A percentile compares a stretch with the other conserved stretches of the same genome.
These are phyloP conservation scores for Epinotia ramella DNA, from an alignment of 2,888 invertebrate genomes.

Conservation along the genomic window DNA sequence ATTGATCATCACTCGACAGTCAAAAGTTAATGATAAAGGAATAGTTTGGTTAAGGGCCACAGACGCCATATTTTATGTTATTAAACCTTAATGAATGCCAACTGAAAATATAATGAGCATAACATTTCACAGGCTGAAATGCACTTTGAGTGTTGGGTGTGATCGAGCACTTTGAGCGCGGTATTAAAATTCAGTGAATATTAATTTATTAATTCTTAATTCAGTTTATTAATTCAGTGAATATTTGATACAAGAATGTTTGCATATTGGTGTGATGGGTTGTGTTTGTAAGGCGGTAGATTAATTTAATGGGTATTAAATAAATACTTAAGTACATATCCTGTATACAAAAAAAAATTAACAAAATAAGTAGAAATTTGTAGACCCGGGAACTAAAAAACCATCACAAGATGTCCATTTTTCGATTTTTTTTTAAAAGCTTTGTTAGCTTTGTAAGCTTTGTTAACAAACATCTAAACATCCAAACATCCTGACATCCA, in stretches of 20 bases:
- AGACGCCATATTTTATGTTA: conserved; percentile 14
- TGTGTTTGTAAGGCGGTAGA: background rate
- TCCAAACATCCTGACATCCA: too few relatives aligned
- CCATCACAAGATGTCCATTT: too few relatives aligned
- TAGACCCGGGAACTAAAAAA: too few relatives aligned
- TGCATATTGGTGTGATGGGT: background rate
- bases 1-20: background rate
- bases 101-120: conserved; percentile 35
- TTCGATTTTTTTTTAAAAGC: too few relatives aligned
- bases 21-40: background rate
- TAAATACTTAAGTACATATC: too few relatives aligned
- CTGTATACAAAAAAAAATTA: too few relatives aligned
- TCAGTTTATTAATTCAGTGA: conserved; percentile 22
- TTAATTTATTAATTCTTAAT: background rate
- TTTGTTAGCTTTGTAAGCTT: too few relatives aligned
- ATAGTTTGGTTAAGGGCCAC: background rate
- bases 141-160: background rate
- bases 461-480: too few relatives aligned
- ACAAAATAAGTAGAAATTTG: too few relatives aligned
- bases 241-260: conserved; percentile 24
- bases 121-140: conserved; percentile 5
- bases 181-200: conserved; percentile 36
- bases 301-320: too few relatives aligned
- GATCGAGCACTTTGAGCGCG: conserved; percentile 19
- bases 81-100: conserved; percentile 24